Conservation (phyloP, 2,888 invertebrate species). For the Spilarctia lutea region DNA sequence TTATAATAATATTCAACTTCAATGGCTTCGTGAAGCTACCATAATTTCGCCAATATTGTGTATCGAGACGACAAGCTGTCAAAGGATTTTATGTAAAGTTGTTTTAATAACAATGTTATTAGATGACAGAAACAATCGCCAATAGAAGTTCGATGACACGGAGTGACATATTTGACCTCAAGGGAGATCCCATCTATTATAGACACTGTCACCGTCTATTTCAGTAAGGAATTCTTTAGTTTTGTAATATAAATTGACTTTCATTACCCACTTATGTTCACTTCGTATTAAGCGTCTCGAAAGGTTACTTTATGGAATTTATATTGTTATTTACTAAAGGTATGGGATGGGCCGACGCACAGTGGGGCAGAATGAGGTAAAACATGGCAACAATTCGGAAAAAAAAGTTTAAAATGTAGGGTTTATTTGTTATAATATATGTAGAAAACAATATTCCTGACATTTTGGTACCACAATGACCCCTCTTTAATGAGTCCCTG, state of each 20-base stretch:
- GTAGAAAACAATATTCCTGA: too few species aligned
- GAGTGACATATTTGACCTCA: constrained; percentile 60
- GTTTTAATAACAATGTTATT: constrained; percentile 34
- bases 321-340: constrained; percentile 2
- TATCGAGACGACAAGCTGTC: background rate
- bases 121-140: constrained; percentile 49
- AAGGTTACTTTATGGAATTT: constrained; percentile 15
- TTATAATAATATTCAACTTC: constrained; percentile 19
- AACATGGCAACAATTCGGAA: too few species aligned
- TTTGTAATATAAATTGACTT: constrained; percentile 56
- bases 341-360: too few species aligned
- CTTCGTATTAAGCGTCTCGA: background rate
- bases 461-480: too few species aligned
- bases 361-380: too few species aligned
- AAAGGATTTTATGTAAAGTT: background rate
- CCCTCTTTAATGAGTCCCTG: too few species aligned
- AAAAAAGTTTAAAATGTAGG: too few species aligned
- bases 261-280: constrained; percentile 22
- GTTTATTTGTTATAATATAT: too few species aligned
- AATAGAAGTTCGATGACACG: constrained; percentile 58
- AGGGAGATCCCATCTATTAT: constrained; percentile 65
- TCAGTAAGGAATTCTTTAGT: constrained; percentile 59
- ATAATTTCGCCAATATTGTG: background rate
- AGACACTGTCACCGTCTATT: constrained; percentile 53
- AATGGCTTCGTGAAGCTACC: background rate